These are phyloP conservation scores for Formicarius rufipectus DNA, from an alignment of 2,113 vertebrate genomes.

Conservation along the genomic window DNA sequence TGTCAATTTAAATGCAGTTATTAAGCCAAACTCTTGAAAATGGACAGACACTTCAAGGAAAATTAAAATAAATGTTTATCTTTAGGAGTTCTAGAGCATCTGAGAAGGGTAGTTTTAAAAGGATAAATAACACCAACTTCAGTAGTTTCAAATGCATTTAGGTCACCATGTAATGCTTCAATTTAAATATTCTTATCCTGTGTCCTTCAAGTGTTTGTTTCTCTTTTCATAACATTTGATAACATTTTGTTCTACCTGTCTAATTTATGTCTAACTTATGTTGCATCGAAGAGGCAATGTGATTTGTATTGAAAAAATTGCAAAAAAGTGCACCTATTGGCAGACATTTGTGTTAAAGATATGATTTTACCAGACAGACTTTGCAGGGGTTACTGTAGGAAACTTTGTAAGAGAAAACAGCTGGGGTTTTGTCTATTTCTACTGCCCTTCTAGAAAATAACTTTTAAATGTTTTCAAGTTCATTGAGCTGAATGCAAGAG, in stretches of 20 bases:
- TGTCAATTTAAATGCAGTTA: constrained; percentile 12
- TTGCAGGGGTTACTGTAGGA: neutral
- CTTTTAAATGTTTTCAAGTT: neutral
- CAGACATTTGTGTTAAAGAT: neutral
- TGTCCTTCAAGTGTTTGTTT: neutral
- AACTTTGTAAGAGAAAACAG: neutral
- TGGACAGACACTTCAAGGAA: neutral
- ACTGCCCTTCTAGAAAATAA: neutral
- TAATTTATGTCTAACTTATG: neutral
- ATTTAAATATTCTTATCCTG: neutral
- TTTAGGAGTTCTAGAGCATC: neutral
- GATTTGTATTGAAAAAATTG: neutral
- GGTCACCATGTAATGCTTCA: neutral
- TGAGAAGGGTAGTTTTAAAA: neutral
- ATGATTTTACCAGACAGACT: neutral
- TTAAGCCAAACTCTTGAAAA: neutral
- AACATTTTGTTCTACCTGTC: neutral
- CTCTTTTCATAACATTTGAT: neutral
- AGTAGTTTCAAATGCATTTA: neutral
- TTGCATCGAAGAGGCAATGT: neutral
- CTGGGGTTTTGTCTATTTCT: neutral
- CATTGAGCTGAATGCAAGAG: neutral
- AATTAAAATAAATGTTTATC: neutral
- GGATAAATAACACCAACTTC: neutral
- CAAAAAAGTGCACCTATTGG: neutral